phyloP scores from a whole-genome alignment of 2,888 invertebrate species.

The Dimorphilus gyrociliatus region DNA sequence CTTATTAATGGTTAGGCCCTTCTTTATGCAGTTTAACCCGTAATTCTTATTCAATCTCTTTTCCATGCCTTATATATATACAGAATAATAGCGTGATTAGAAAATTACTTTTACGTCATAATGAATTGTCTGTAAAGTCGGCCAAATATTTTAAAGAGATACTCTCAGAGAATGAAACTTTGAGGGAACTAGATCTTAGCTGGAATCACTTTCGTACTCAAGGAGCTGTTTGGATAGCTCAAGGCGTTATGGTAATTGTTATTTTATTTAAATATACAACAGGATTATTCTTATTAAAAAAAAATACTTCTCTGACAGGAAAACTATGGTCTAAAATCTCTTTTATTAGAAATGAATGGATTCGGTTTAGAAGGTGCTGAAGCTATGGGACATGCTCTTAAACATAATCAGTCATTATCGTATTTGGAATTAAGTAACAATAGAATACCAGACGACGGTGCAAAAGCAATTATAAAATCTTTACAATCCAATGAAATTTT shows the following conservation, averaged over 20 bases:
- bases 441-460: conserved; percentile 20
- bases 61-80: no score
- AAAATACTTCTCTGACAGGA: conserved; percentile 12
- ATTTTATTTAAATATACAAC: no score
- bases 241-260: conserved; percentile 18
- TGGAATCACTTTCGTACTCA: conserved; percentile 23
- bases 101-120: conserved; percentile 19
- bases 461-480: conserved; percentile 16
- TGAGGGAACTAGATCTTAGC: conserved; percentile 21
- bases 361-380: conserved; percentile 20
- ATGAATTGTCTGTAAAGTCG: conserved; percentile 20
- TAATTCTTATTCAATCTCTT: not conserved
- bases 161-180: conserved; percentile 19
- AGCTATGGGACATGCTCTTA: conserved; percentile 19
- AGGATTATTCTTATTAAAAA: not conserved
- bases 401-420: conserved; percentile 18
- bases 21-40: not conserved
- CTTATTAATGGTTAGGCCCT: not conserved
- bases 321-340: conserved; percentile 19
- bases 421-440: conserved; percentile 24
- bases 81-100: conserved; percentile 23
- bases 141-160: conserved; percentile 18
- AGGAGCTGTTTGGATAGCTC: conserved; percentile 16
- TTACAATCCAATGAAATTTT: conserved; percentile 19
- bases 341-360: conserved; percentile 25